Base-by-base conservation (phyloP, 2,888 invertebrate species). In the Coelogynopora nodosa region DNA sequence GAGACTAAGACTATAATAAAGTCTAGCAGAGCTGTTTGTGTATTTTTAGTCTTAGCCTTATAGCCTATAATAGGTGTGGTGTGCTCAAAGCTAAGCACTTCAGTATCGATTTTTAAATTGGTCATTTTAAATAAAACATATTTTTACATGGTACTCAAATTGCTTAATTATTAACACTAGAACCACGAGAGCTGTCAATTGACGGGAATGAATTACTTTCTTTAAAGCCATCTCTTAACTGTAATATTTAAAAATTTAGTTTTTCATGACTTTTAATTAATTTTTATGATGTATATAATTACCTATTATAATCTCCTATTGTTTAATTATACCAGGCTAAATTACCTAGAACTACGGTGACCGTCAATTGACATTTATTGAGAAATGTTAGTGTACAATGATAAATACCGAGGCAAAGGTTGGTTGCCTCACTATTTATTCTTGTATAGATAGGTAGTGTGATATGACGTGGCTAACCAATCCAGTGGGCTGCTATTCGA, bases 161-260 rank as follows among this genome's bases (percentile, higher is more conserved):
- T n/a, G n/a, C n/a, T n/a, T n/a, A n/a, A 49, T 49, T n/a, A n/a
- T 74, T 74, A 74, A 74, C 74, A 74, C 27, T 74, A 74, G 74
- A 74, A 74, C 74, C 74, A 74, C 74, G 74, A 74, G 74, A 74
- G 74, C 74, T 26, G 74, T 74, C 74, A 74, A 74, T 74, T 74
- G 74, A 74, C 74, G 74, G 74, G 74, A 74, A 74, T 74, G 74
- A 74, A 74, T 74, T 74, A 74, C 74, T 74, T 74, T 74, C 74
- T 74, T 74, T 74, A 74, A 74, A n/a, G 74, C 74, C 74, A 74
- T 74, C 74, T 74, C 74, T 74, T 74, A 74, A 74, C 74, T 74
- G 10, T 74, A 26, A 74, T 74, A 74, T 74, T 74, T 5, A 74
- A 26, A 74, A 74, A 74, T 74, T 74, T 74, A 26, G 74, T 23